Evolutionary conservation across 1,140 invertebrate species (phyloP).

Genomic region (Drosophila nebulosa): DNA sequence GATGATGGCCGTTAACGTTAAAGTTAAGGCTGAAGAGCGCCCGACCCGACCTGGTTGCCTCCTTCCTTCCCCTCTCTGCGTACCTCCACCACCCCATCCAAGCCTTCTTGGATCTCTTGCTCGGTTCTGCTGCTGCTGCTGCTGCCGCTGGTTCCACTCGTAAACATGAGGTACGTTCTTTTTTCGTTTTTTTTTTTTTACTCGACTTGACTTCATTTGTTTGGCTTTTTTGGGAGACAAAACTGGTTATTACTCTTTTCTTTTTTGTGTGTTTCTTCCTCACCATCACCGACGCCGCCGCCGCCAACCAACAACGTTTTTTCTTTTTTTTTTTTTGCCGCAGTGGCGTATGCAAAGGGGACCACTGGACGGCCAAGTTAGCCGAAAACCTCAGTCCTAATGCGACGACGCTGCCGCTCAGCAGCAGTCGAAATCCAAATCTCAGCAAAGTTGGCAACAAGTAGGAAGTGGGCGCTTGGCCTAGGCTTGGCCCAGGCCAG

Average conservation of each 20-base stretch:
- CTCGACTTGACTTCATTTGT: constrained; percentile 74
- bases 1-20: constrained; percentile 77
- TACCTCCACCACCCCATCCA: constrained; percentile 4
- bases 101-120: constrained; percentile 10
- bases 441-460: constrained; percentile 51
- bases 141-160: constrained; percentile 52
- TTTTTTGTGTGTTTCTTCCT: constrained; percentile 33
- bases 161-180: constrained; percentile 77
- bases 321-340: constrained; percentile 18
- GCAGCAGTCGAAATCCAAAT: constrained; percentile 38
- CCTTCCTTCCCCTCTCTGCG: constrained; percentile 9
- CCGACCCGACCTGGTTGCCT: constrained; percentile 62
- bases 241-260: constrained; percentile 78
- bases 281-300: constrained; percentile 18
- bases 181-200: constrained; percentile 31
- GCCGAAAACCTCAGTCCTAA: constrained; percentile 39
- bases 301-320: constrained; percentile 12
- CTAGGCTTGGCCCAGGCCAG: constrained; percentile 57
- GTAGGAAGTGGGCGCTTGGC: constrained; percentile 75
- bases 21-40: constrained; percentile 66
- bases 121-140: constrained; percentile 28
- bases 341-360: constrained; percentile 74
- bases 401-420: constrained; percentile 36
- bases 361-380: constrained; percentile 39
- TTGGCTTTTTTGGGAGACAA: constrained; percentile 79